These are phyloP conservation scores for Nothocercus nigrocapillus DNA, from an alignment of 2,113 vertebrate genomes.

Conservation along the genomic window DNA sequence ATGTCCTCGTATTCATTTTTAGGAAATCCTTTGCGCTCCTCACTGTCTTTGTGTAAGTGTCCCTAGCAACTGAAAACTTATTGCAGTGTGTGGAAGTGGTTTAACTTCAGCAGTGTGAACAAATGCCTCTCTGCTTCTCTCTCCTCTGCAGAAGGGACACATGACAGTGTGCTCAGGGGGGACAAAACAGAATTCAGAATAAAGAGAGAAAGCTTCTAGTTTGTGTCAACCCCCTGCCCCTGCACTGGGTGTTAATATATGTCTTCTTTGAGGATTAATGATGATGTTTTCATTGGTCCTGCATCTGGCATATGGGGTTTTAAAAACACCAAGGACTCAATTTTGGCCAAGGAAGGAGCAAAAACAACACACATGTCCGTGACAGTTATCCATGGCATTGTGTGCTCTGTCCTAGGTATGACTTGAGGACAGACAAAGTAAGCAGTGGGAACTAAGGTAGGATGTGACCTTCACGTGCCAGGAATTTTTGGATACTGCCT, in stretches of 20 bases:
- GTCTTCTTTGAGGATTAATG: neutral
- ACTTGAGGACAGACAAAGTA: neutral
- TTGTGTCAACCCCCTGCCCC: neutral
- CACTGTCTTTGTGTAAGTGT: neutral
- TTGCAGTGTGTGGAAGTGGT: neutral
- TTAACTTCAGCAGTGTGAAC: neutral
- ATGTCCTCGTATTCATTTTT: neutral
- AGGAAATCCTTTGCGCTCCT: neutral
- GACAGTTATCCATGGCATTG: neutral
- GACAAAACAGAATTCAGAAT: neutral
- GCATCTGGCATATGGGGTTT: neutral
- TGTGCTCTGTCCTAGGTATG: neutral
- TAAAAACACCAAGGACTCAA: neutral
- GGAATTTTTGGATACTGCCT: neutral
- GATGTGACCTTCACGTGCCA: neutral
- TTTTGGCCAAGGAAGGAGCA: neutral
- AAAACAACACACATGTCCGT: neutral
- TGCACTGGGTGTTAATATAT: neutral
- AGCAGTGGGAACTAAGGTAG: neutral
- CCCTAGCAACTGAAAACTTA: neutral
- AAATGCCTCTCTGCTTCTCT: neutral
- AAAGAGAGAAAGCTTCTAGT: neutral
- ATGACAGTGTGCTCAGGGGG: accelerated
- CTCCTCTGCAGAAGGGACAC: neutral
- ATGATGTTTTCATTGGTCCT: neutral